These are phyloP conservation scores for Amphiprion clarkii DNA, from an alignment of 2,797 vertebrate genomes.

Conservation along the genomic window DNA sequence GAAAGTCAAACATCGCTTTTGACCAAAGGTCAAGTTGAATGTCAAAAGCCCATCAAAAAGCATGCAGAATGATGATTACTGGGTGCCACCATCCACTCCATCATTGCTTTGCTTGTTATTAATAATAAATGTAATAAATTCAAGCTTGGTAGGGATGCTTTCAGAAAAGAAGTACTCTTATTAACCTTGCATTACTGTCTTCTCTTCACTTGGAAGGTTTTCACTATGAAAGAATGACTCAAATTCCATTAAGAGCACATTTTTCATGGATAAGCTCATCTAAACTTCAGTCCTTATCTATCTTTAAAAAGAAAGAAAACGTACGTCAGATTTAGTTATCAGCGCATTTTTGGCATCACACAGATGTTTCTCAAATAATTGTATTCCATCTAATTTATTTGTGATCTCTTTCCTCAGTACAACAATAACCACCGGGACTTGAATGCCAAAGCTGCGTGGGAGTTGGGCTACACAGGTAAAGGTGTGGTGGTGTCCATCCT, in stretches of 20 bases:
- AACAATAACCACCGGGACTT: constrained; percentile 92
- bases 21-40: constrained; percentile 75
- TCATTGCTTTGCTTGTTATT: constrained; percentile 18
- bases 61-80: constrained; percentile 48
- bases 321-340: constrained; percentile 27
- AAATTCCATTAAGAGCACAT: constrained; percentile 28
- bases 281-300: constrained; percentile 29
- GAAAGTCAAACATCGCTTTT: constrained; percentile 52
- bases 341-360: constrained; percentile 23
- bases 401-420: constrained; percentile 82
- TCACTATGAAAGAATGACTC: constrained; percentile 2
- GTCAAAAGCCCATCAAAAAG: constrained; percentile 59
- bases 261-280: constrained; percentile 3
- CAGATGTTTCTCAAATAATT: constrained; percentile 40
- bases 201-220: constrained; percentile 1
- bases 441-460: constrained; percentile 95
- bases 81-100: constrained; percentile 26
- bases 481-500: constrained; percentile 97
- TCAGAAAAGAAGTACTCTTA: constrained; percentile 4
- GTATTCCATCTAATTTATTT: constrained; percentile 51
- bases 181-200: neutral
- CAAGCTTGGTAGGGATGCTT: neutral
- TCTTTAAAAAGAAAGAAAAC: too few species aligned
- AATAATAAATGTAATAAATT: constrained; percentile 43
- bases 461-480: constrained; percentile 93